Percentiles rank a stretch among this genome's conserved stretches.
Evolutionary conservation across 2,888 invertebrate genomes (phyloP).

Genomic region (Peribatodes rhomboidaria): DNA sequence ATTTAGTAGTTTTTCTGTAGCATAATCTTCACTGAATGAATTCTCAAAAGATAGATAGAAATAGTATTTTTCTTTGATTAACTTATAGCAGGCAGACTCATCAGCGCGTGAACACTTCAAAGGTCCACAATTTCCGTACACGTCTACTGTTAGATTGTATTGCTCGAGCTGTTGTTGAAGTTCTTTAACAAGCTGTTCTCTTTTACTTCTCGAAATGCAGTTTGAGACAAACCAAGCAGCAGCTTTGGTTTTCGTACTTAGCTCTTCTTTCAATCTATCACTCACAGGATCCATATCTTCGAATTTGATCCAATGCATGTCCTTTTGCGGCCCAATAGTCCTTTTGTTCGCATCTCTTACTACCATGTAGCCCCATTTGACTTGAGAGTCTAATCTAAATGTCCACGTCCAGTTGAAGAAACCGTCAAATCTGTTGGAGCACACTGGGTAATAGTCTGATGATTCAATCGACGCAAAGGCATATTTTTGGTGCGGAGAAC

Average conservation of each 20-base stretch:
- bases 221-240: constrained; percentile 66
- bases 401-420: constrained; percentile 81
- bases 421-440: constrained; percentile 56
- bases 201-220: constrained; percentile 52
- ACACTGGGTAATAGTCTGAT: constrained; percentile 65
- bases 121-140: constrained; percentile 59
- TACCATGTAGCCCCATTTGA: constrained; percentile 67
- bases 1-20: constrained; percentile 63
- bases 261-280: constrained; percentile 48
- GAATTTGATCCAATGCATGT: constrained; percentile 61
- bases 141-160: constrained; percentile 55
- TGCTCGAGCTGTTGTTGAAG: constrained; percentile 49
- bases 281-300: constrained; percentile 60
- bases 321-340: constrained; percentile 58
- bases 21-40: constrained; percentile 63
- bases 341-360: constrained; percentile 55
- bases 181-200: constrained; percentile 47
- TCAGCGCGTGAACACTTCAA: constrained; percentile 45
- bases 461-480: constrained; percentile 72
- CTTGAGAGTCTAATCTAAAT: constrained; percentile 67
- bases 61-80: constrained; percentile 57
- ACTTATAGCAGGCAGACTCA: constrained; percentile 45
- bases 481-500: constrained; percentile 68
- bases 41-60: constrained; percentile 70
- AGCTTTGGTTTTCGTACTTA: constrained; percentile 56